phyloP scores from a whole-genome alignment of 1,140 invertebrate genomes.

The Temnothorax nylanderi region DNA sequence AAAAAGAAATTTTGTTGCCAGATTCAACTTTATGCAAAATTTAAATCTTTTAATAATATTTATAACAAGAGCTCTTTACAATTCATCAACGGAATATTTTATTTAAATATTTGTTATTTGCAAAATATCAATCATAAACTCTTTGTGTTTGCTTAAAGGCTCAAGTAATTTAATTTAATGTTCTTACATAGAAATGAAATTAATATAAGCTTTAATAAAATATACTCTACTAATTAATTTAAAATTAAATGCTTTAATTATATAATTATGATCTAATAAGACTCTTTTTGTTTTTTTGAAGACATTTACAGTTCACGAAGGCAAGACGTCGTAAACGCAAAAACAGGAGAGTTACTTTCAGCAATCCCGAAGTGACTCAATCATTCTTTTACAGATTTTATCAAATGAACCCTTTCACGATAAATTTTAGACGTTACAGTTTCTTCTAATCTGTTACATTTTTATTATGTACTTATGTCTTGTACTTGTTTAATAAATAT shows the following conservation, averaged over 20 bases:
- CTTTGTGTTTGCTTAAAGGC: neutral
- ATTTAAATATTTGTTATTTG: neutral
- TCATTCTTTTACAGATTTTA: slow-evolving; percentile 72
- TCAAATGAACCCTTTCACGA: slow-evolving; percentile 29
- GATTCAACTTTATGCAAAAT: neutral
- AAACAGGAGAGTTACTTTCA: slow-evolving; percentile 71
- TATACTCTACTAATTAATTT: neutral
- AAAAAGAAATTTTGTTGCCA: neutral
- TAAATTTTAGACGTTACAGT: slow-evolving; percentile 14
- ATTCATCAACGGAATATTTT: neutral
- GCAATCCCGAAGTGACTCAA: slow-evolving; percentile 76
- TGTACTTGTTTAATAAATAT: slow-evolving; percentile 43
- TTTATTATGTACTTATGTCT: neutral
- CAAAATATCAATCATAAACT: neutral
- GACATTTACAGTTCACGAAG: neutral
- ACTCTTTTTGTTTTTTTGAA: neutral
- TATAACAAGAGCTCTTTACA: neutral
- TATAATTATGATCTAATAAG: neutral
- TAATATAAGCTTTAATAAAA: neutral
- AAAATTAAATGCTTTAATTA: neutral
- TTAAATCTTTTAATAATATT: neutral
- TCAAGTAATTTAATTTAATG: neutral
- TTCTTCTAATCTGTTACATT: neutral
- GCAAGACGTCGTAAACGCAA: slow-evolving; percentile 15
- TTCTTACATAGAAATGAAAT: neutral